Evolutionary conservation across 2,888 invertebrate species (phyloP).

Genomic region (Temnothorax unifasciatus): DNA sequence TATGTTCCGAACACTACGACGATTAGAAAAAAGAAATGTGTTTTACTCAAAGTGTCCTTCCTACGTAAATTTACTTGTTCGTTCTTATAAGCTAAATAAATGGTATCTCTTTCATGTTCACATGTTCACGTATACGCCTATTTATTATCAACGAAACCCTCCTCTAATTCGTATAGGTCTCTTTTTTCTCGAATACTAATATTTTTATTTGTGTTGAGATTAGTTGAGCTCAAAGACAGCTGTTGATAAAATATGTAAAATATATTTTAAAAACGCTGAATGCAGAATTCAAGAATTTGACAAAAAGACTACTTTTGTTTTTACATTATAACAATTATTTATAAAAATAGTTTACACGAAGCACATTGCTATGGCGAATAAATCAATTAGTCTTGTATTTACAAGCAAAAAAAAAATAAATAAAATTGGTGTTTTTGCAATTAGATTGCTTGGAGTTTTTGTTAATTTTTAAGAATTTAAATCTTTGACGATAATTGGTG

Average conservation of each 20-base stretch:
- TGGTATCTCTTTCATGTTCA: constrained; percentile 85
- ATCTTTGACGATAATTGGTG: too few relatives aligned
- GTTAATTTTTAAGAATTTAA: too few relatives aligned
- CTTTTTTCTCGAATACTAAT: neutral
- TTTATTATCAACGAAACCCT: constrained; percentile 21
- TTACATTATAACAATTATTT: neutral
- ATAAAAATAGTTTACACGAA: neutral
- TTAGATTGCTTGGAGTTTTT: neutral
- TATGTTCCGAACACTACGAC: constrained; percentile 79
- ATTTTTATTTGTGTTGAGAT: neutral
- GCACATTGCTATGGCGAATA: neutral
- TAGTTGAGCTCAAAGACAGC: neutral
- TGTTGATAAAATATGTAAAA: neutral
- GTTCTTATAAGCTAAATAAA: constrained; percentile 83
- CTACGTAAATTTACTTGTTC: constrained; percentile 85
- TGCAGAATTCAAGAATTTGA: neutral
- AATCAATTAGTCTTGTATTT: neutral
- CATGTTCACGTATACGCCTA: constrained; percentile 26
- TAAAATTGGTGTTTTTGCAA: neutral
- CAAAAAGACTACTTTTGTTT: neutral
- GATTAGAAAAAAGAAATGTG: constrained; percentile 81
- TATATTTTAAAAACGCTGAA: neutral
- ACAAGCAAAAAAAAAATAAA: neutral
- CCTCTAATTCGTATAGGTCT: neutral
- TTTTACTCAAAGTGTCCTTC: constrained; percentile 86